phyloP scores from a whole-genome alignment of 2,888 invertebrate species.

The Clitarchus hookeri region DNA sequence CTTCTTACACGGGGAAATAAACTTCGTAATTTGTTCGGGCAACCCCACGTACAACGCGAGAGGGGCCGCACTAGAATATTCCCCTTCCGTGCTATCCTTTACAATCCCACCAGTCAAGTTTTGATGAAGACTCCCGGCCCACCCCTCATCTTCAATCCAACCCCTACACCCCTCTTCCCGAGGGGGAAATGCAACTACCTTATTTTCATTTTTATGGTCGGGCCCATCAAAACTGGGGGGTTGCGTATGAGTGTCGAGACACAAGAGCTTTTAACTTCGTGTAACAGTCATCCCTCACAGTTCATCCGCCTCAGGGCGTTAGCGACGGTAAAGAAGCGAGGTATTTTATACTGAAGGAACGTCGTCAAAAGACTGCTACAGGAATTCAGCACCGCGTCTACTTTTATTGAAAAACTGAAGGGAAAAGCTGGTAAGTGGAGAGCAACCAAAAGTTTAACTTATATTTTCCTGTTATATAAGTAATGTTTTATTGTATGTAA shows the following conservation, averaged over 20 bases:
- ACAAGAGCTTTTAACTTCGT: neutral
- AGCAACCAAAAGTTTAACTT: too few relatives aligned
- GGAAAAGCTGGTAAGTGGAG: too few relatives aligned
- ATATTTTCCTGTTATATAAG: too few relatives aligned
- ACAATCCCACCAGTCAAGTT: neutral
- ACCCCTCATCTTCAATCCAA: neutral
- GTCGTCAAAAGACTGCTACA: too few relatives aligned
- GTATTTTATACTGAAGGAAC: too few relatives aligned
- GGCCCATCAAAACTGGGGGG: neutral
- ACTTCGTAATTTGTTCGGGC: conserved; percentile 8
- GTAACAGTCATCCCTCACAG: neutral
- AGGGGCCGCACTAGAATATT: neutral
- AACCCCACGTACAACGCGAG: neutral
- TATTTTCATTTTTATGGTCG: conserved; percentile 9
- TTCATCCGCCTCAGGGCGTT: neutral
- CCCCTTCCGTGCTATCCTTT: neutral
- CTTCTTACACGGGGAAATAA: conserved; percentile 7
- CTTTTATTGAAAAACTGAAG: too few relatives aligned
- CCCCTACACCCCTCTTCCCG: neutral
- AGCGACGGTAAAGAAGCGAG: neutral
- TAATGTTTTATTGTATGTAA: too few relatives aligned
- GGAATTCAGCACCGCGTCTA: too few relatives aligned
- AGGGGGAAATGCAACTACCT: conserved; percentile 7
- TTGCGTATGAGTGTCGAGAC: neutral
- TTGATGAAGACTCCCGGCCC: neutral